A percentile compares a stretch with the other conserved stretches of the same genome.
Evolutionary conservation across 2,113 vertebrate species (phyloP).

Genomic region (Pelobates fuscus): DNA sequence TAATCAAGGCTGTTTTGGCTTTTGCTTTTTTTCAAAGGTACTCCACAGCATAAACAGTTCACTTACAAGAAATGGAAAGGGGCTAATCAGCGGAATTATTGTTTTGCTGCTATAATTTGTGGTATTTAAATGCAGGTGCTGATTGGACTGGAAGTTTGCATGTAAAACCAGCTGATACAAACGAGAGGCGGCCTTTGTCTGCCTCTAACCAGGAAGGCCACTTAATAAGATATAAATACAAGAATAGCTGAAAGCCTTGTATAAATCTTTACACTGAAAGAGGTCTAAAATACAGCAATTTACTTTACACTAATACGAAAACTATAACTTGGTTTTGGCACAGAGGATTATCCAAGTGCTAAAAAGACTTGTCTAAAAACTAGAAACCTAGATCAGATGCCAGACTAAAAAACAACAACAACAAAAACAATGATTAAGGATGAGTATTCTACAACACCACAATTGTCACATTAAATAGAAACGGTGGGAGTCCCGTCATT

Average conservation of each 20-base stretch:
- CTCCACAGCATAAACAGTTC: constrained; percentile 99
- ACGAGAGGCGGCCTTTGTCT: constrained; percentile 64
- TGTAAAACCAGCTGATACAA: constrained; percentile 75
- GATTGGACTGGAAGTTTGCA: constrained; percentile 97
- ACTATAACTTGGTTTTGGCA: no score
- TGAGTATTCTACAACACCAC: no score
- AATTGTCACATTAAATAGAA: no score
- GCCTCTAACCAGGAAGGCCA: constrained; percentile 44
- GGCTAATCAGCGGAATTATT: constrained; percentile 99
- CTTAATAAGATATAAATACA: constrained; percentile 13
- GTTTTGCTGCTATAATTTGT: constrained; percentile 99
- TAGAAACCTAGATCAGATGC: no score
- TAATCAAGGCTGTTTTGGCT: constrained; percentile 99
- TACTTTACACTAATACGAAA: no score
- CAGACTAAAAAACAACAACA: no score
- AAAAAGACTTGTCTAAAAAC: no score
- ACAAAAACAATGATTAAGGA: no score
- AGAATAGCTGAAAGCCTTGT: background rate
- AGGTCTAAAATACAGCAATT: background rate
- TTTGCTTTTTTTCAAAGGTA: constrained; percentile 99
- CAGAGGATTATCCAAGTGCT: no score
- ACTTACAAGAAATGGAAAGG: constrained; percentile 99
- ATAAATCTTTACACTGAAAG: background rate
- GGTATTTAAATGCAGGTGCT: constrained; percentile 95
- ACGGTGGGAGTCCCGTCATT: no score